Base-by-base conservation (phyloP, 1,140 invertebrate genomes). In the Heliconius melpomene region DNA sequence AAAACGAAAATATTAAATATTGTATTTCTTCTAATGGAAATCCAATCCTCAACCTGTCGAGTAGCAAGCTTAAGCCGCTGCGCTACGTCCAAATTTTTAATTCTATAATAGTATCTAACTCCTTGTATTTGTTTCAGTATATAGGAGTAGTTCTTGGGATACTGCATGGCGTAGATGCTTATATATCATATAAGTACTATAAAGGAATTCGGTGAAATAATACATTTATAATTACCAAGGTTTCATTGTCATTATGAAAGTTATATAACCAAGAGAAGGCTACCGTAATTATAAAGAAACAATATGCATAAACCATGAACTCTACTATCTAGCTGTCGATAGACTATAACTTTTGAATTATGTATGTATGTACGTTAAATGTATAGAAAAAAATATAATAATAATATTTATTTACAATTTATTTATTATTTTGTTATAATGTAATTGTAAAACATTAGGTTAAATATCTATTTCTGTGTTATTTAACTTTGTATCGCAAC, bases 131-230 rank as follows among this genome's bases (percentile, higher is more conserved):
- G 6, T 36, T 96, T 73, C 93, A 98, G 97, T 96, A 97, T 77
- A 92, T 97, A 81, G 97, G 97, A 46, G 96, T 96, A 54, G 93
- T 97, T 7, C 95, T 97, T 18, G 97, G 97, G 40, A 86, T 97
- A 20, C 84, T 97, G 1, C 97, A 98, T 88, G 97, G 96, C 1
- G 95, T 96, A 3, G 97, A 98, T 87, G 96, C 96, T 2, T 97
- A 97, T 90, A 95, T 96, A 81, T 96, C 97, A 1, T 97, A 97
- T 78, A 95, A 93, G 81, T 95, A 96, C 83, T 96, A 95, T 82
- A 96, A 95, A 91, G 95, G 96, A 71, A 94, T 94, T 79, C 88
- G 96, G 88, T 96, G 82, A 89, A 82, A 32, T 40, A 18, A 18
- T 11, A 36, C 5, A 46, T n/a, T 23, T 36, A 2, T 38, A 18